Conservation (phyloP, 2,888 invertebrate species). For the Aplocera efformata region DNA sequence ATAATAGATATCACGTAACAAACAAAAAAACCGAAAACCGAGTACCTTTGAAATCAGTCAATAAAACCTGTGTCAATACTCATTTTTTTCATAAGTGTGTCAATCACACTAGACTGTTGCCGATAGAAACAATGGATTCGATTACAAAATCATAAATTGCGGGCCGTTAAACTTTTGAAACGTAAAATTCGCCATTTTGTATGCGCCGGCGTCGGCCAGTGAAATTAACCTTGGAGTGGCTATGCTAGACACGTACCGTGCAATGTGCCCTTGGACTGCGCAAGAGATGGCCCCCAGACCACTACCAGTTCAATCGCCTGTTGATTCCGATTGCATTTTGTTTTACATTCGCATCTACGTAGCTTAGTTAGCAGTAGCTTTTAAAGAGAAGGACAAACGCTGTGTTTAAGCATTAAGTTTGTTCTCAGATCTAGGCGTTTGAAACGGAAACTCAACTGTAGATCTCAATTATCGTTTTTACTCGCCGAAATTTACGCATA, state of each 20-base stretch:
- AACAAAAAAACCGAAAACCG: too few relatives aligned
- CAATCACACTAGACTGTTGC: background rate
- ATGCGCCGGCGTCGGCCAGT: constrained; percentile 12
- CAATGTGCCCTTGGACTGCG: constrained; percentile 34
- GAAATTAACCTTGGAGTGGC: constrained; percentile 39
- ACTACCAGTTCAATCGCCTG: constrained; percentile 16
- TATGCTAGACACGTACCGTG: constrained; percentile 28
- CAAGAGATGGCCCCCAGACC: constrained; percentile 33
- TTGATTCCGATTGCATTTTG: background rate
- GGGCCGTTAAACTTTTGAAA: constrained; percentile 13
- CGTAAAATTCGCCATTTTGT: constrained; percentile 5
- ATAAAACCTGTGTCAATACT: too few relatives aligned
- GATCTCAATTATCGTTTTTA: too few relatives aligned
- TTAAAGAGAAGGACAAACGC: too few relatives aligned
- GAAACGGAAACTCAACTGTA: too few relatives aligned
- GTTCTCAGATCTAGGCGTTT: too few relatives aligned
- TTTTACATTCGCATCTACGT: too few relatives aligned
- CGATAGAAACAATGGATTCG: constrained; percentile 4
- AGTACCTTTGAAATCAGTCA: too few relatives aligned
- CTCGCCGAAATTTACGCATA: too few relatives aligned
- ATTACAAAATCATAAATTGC: constrained; percentile 15
- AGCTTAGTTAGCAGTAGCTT: too few relatives aligned
- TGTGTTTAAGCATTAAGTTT: too few relatives aligned
- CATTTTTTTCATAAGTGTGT: background rate
- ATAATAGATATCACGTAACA: too few relatives aligned